Percentiles rank a stretch among this genome's conserved stretches.
phyloP scores from a whole-genome alignment of 2,888 invertebrate genomes.

The Lasioglossum villosulum region DNA sequence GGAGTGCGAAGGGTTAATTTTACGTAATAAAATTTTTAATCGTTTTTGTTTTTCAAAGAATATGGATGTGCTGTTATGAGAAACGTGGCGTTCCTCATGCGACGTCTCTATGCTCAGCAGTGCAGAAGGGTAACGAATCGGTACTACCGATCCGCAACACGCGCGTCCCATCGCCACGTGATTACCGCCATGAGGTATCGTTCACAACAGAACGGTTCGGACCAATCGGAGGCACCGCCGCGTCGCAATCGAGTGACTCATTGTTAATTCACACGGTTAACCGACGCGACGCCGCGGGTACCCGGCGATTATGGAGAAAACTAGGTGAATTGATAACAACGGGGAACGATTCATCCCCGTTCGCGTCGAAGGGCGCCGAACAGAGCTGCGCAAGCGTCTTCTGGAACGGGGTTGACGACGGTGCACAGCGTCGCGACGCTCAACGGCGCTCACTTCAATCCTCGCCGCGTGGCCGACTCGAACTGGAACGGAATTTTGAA shows the following conservation, averaged over 20 bases:
- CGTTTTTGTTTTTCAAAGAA: too few relatives aligned
- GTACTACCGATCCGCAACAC: not conserved
- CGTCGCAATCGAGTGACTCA: constrained; percentile 53
- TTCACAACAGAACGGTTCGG: not conserved
- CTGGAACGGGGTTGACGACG: constrained; percentile 70
- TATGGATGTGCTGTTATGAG: too few relatives aligned
- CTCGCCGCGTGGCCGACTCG: constrained; percentile 77
- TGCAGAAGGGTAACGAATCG: not conserved
- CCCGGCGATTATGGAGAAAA: constrained; percentile 66
- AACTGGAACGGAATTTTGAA: constrained; percentile 20
- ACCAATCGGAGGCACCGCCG: constrained; percentile 34
- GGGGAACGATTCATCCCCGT: constrained; percentile 70
- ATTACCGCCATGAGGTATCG: constrained; percentile 19
- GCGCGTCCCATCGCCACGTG: not conserved
- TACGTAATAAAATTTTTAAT: too few relatives aligned
- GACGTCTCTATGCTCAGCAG: too few relatives aligned
- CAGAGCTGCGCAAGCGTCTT: constrained; percentile 65
- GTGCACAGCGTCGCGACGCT: constrained; percentile 71
- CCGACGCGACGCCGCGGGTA: constrained; percentile 49
- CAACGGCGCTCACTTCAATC: constrained; percentile 80
- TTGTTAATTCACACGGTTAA: constrained; percentile 64
- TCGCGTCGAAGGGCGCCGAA: constrained; percentile 47
- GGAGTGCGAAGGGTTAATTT: too few relatives aligned
- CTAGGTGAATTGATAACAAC: constrained; percentile 74
- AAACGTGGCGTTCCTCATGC: too few relatives aligned